Percentiles rank a stretch among this genome's conserved stretches.
Conservation (phyloP, 2,797 vertebrate species). For the Tolypeutes matacus region DNA sequence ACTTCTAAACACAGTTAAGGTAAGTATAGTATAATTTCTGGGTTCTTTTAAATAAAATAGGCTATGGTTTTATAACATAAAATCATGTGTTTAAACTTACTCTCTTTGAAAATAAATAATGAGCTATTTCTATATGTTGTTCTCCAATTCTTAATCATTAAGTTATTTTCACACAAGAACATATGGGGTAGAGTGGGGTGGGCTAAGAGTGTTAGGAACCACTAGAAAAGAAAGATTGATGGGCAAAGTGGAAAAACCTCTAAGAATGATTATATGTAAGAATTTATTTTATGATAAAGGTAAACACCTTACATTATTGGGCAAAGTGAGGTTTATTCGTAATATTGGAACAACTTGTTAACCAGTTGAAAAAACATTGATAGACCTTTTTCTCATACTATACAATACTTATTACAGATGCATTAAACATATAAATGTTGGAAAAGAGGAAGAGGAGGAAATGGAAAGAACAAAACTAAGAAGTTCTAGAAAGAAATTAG, state of each 20-base stretch:
- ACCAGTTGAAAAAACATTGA: too few species aligned
- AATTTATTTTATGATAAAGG: neutral
- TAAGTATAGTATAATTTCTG: neutral
- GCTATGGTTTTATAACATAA: constrained; percentile 10
- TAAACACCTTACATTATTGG: neutral
- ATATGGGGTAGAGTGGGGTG: neutral
- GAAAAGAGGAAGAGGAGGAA: neutral
- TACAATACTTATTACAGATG: neutral
- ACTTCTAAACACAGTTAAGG: neutral
- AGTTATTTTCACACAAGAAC: neutral
- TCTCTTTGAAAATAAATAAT: constrained; percentile 49
- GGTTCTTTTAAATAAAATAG: constrained; percentile 16
- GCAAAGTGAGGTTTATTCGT: neutral
- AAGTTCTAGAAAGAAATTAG: neutral
- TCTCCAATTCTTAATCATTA: constrained; percentile 5
- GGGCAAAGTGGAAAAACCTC: neutral
- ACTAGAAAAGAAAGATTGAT: neutral
- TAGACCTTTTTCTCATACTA: neutral
- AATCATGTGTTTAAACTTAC: neutral
- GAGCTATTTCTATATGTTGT: neutral
- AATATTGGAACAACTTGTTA: neutral
- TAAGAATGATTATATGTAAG: neutral
- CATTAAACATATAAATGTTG: neutral
- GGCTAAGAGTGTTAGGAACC: neutral
- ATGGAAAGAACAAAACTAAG: neutral